These are phyloP conservation scores for Leucophora obtusa DNA, from an alignment of 2,888 invertebrate genomes.

Conservation along the genomic window DNA sequence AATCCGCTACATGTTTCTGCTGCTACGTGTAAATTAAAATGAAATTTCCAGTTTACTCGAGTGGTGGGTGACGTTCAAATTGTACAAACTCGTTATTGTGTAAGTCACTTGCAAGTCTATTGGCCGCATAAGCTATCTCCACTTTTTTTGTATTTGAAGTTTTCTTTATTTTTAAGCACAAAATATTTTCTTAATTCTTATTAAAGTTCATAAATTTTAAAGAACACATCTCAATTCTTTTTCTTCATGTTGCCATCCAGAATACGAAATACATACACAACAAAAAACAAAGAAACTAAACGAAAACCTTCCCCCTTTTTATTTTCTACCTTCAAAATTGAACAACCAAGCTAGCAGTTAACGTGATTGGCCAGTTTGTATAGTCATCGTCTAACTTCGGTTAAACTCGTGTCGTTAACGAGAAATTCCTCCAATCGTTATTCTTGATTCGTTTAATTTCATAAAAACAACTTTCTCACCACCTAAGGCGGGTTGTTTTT, in stretches of 20 bases:
- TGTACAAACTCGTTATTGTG: too few relatives aligned
- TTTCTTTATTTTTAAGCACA: too few relatives aligned
- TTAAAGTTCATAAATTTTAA: neutral
- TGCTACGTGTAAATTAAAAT: too few relatives aligned
- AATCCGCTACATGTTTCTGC: too few relatives aligned
- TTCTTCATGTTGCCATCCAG: conserved; percentile 42
- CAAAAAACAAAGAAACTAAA: neutral
- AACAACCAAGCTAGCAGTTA: neutral
- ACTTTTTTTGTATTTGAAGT: too few relatives aligned
- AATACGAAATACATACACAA: neutral
- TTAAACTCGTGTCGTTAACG: conserved; percentile 18
- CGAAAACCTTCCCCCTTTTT: conserved; percentile 47
- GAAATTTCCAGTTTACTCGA: too few relatives aligned
- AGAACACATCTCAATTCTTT: neutral
- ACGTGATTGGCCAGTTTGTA: neutral
- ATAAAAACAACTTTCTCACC: conserved; percentile 46
- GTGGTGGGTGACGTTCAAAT: too few relatives aligned
- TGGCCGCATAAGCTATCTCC: too few relatives aligned
- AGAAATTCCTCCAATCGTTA: conserved; percentile 37
- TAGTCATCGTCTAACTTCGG: conserved; percentile 33
- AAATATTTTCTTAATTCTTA: too few relatives aligned
- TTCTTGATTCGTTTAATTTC: neutral
- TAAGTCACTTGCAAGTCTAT: too few relatives aligned
- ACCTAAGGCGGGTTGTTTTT: conserved; percentile 46
- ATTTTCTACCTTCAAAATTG: conserved; percentile 1